Percentiles rank a stretch among this genome's conserved stretches.
Evolutionary conservation across 2,797 vertebrate species (phyloP).

Genomic region (Ataeniobius toweri): DNA sequence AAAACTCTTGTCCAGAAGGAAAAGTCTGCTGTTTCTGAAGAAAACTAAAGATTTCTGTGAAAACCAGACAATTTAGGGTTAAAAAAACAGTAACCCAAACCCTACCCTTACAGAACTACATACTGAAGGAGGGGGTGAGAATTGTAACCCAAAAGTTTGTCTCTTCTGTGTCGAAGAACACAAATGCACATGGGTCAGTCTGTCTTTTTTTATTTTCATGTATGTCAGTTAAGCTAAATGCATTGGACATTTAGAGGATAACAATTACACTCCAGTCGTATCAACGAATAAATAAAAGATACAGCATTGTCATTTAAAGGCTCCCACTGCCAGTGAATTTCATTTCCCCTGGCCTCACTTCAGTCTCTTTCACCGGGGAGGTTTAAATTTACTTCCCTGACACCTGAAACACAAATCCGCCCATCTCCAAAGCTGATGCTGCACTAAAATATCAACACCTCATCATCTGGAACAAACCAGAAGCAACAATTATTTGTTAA

Average conservation of each 20-base stretch:
- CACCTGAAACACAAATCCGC: conserved; percentile 2
- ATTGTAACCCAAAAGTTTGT: background rate
- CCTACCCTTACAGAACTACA: background rate
- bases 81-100: background rate
- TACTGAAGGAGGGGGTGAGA: background rate
- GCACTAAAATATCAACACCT: conserved; percentile 13
- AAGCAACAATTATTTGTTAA: conserved; percentile 30
- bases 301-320: conserved; percentile 8
- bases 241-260: background rate
- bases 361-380: background rate
- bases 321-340: background rate
- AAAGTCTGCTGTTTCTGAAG: background rate
- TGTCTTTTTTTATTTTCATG: background rate
- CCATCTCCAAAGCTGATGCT: conserved; percentile 14
- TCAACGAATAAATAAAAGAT: background rate
- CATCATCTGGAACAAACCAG: conserved; percentile 15
- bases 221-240: background rate
- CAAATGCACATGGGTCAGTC: background rate
- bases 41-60: background rate
- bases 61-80: background rate
- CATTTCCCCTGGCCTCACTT: background rate
- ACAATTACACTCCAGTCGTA: background rate
- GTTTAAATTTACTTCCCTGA: conserved; percentile 7
- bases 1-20: background rate
- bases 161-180: background rate